Base-by-base conservation (phyloP, 2,888 invertebrate species). In the Ectobius pallidus region DNA sequence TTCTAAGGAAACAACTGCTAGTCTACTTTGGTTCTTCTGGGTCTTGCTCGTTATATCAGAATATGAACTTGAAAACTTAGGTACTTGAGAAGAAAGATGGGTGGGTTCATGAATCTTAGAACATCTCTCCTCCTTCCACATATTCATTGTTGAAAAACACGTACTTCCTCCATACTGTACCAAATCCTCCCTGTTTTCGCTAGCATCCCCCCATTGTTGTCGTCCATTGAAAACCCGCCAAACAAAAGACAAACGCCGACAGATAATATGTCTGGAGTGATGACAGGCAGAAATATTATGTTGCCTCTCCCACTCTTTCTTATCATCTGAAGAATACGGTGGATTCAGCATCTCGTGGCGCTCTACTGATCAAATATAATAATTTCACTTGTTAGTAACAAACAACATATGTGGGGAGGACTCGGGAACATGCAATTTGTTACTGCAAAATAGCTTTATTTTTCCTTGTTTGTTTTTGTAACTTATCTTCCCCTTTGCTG, bases 241-340 rank as follows among this genome's bases (percentile, higher is more conserved):
- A 63, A 63, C 42, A 63, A 63, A 63, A 63, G 63, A 39, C 39
- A 22, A 25, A 22, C 20, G 22, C 20, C 34, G 63, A 63, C 63
- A 63, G 39, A 63, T 63, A 63, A 63, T 39, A 22, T 34, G 34
- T 34, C 39, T 34, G n/a, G 3, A 20, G 63, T 63, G 39, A 18
- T 63, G 39, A 39, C 63, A 63, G 16, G 39, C 61, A 61, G 61
- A 61, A 61, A 61, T 61, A 61, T 61, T 61, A 32, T 11, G 61
- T 32, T 61, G 32, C 32, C 3, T 18, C 1, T n/a, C n/a, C 46
- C 18, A 20, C 20, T 46, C 46, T 3, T 46, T 46, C 18, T 20
- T 20, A 6, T n/a, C 46, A 3, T n/a, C 46, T 46, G 18, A 46
- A 46, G 46, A 46, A 46, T n/a, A 46, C 1, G 18, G n/a, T n/a